phyloP scores from a whole-genome alignment of 2,797 vertebrate genomes.

The Parauchenoglanis punctatus region DNA sequence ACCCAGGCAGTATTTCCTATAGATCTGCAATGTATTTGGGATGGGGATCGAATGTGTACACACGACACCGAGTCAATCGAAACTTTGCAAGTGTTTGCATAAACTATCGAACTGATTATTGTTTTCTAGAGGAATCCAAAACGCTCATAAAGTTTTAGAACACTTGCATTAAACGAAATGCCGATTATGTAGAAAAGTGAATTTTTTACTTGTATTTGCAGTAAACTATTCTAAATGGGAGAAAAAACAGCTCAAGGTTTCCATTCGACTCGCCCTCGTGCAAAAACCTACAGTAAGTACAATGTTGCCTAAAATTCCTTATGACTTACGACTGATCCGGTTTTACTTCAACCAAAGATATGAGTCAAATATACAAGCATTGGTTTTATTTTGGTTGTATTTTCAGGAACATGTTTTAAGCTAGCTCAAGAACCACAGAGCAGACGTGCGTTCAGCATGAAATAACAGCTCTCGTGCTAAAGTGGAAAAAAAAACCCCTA shows the following conservation, averaged over 20 bases:
- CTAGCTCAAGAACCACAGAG: neutral
- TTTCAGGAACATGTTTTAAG: neutral
- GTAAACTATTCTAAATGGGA: neutral
- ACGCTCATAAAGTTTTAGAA: neutral
- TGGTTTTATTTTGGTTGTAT: neutral
- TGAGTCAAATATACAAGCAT: neutral
- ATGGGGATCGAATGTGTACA: neutral
- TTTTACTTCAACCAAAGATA: neutral
- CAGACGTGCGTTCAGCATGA: neutral
- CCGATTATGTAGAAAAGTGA: neutral
- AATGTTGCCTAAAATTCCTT: no score
- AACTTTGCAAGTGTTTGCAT: neutral
- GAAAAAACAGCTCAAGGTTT: neutral
- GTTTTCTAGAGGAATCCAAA: neutral
- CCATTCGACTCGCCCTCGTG: neutral
- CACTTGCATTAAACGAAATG: neutral
- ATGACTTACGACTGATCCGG: neutral
- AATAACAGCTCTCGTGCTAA: no score
- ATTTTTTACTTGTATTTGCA: neutral
- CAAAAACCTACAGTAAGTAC: neutral
- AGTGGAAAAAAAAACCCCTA: neutral
- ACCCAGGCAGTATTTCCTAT: neutral
- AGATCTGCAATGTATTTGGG: neutral
- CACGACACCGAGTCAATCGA: neutral
- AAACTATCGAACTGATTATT: neutral